Conservation (phyloP, 1,140 invertebrate species). For the Macrostomum lignano region DNA sequence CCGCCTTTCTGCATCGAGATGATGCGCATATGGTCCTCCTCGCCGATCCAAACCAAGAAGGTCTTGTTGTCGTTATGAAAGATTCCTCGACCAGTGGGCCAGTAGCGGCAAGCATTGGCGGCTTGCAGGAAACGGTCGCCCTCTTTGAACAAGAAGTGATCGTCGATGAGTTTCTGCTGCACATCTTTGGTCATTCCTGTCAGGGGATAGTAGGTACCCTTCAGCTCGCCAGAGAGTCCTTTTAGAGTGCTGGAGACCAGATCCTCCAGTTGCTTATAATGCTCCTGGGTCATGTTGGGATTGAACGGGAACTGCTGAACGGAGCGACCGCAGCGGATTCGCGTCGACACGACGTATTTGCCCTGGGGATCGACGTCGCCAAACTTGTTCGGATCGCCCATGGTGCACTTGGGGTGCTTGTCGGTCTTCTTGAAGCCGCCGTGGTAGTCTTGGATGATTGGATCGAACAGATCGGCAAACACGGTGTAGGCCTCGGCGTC, state of each 20-base stretch:
- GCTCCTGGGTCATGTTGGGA: slow-evolving; percentile 41
- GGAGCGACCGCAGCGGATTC: slow-evolving; percentile 68
- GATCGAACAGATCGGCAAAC: slow-evolving; percentile 9
- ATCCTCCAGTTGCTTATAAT: neutral
- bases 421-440: too few species aligned
- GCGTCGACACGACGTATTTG: slow-evolving; percentile 66
- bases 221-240: neutral
- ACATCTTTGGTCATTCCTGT: slow-evolving; percentile 13
- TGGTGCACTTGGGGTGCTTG: slow-evolving; percentile 64
- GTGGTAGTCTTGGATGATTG: slow-evolving; percentile 10
- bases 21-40: slow-evolving; percentile 76
- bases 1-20: slow-evolving; percentile 81
- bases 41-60: slow-evolving; percentile 84
- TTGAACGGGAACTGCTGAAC: slow-evolving; percentile 72
- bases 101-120: slow-evolving; percentile 5
- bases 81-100: slow-evolving; percentile 2
- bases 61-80: slow-evolving; percentile 54
- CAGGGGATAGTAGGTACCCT: slow-evolving; percentile 18
- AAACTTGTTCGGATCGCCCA: slow-evolving; percentile 60
- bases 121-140: slow-evolving; percentile 13
- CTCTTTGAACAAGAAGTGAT: slow-evolving; percentile 15
- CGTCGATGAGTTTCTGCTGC: slow-evolving; percentile 13
- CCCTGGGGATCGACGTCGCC: slow-evolving; percentile 39
- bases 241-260: neutral
- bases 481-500: slow-evolving; percentile 8